A percentile compares a stretch with the other conserved stretches of the same genome.
These are phyloP conservation scores for Enhydra lutris DNA, from an alignment of 2,113 vertebrate species.

Conservation along the genomic window DNA sequence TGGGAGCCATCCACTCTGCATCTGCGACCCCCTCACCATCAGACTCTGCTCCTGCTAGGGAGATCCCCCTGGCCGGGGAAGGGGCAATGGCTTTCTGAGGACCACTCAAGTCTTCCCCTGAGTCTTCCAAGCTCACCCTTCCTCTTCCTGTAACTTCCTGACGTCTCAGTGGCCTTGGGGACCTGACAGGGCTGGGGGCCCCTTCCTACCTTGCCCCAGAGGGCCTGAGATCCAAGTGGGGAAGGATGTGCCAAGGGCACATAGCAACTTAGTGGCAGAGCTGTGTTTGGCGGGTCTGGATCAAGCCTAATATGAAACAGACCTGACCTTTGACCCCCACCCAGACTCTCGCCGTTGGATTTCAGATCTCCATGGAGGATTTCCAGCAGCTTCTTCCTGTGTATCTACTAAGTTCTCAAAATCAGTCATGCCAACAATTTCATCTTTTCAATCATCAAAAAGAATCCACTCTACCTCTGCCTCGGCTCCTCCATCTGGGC, in stretches of 20 bases:
- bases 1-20: background rate
- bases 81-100: background rate
- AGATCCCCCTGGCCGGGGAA: background rate
- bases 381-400: background rate
- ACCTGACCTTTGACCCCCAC: background rate
- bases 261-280: background rate
- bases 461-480: background rate
- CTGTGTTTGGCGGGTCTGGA: background rate
- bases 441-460: background rate
- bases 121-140: background rate
- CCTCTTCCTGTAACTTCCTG: background rate
- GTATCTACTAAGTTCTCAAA: background rate
- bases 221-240: background rate
- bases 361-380: background rate
- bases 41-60: background rate
- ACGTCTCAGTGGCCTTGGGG: background rate
- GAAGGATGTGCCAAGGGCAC: background rate
- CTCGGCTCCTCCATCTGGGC: background rate
- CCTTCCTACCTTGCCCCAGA: too few species aligned
- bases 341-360: background rate
- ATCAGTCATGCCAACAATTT: background rate
- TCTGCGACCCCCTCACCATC: background rate
- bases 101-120: background rate
- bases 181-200: background rate
- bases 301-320: background rate